Evolutionary conservation across 2,797 vertebrate species (phyloP).

Genomic region (Leptatherina wallacei): DNA sequence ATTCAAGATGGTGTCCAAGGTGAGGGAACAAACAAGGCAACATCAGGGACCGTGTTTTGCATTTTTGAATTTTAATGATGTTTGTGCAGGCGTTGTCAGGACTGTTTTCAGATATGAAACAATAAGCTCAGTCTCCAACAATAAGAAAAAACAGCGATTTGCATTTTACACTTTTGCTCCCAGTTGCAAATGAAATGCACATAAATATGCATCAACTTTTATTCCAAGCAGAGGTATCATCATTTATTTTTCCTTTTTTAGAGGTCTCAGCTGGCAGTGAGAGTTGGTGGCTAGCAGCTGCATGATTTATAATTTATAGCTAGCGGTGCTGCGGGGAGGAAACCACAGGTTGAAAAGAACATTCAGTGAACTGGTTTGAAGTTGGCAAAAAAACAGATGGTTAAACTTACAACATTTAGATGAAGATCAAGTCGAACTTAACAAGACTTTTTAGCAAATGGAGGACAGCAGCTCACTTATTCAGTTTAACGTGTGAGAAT

Average conservation of each 20-base stretch:
- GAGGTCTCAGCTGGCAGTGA: background rate
- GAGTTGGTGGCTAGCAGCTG: constrained; percentile 6
- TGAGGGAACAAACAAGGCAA: constrained; percentile 63
- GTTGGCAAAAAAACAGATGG: background rate
- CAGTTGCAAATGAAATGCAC: background rate
- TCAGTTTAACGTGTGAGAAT: background rate
- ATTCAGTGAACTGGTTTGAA: constrained; percentile 8
- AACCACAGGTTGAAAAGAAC: constrained; percentile 15
- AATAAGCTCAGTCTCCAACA: background rate
- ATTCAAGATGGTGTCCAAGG: constrained; percentile 89
- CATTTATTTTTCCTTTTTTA: constrained; percentile 1
- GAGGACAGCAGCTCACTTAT: too few relatives aligned
- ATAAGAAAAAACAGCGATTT: background rate
- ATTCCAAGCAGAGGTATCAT: background rate
- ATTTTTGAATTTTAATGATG: background rate
- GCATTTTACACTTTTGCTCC: background rate
- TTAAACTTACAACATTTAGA: constrained; percentile 9
- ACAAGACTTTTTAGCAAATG: background rate
- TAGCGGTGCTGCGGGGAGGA: constrained; percentile 17
- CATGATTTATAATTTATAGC: constrained; percentile 1
- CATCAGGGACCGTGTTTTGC: background rate
- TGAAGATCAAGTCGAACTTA: background rate
- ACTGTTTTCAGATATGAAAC: background rate
- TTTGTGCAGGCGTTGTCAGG: background rate
- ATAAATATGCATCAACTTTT: background rate